Conservation (phyloP, 2,113 vertebrate species). For the Notothenia rossii region DNA sequence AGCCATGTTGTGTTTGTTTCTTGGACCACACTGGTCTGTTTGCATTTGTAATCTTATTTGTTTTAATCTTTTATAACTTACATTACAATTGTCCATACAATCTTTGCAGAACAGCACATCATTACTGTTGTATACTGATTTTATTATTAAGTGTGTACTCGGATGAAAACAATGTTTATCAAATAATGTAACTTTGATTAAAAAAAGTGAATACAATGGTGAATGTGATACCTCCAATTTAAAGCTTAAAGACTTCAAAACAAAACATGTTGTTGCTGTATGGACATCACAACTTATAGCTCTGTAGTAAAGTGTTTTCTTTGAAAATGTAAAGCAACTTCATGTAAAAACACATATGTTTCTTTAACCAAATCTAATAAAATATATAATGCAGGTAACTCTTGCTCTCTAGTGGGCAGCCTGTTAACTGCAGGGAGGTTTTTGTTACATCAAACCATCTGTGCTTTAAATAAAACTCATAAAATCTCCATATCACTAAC, state of each 20-base stretch:
- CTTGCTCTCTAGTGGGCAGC: conserved; percentile 38
- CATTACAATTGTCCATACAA: not conserved
- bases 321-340: not conserved
- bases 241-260: not conserved
- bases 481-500: not conserved
- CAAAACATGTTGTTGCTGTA: not conserved
- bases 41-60: not conserved
- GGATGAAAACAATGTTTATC: not conserved
- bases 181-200: not conserved
- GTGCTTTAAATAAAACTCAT: conserved; percentile 24
- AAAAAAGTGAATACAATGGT: not conserved
- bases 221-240: too few relatives aligned
- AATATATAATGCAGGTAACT: not conserved
- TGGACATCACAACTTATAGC: not conserved
- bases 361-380: not conserved
- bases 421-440: conserved; percentile 4
- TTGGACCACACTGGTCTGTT: not conserved
- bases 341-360: not conserved
- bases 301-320: not conserved
- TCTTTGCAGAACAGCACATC: not conserved
- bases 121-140: not conserved
- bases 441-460: not conserved
- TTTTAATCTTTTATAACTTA: not conserved
- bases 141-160: not conserved
- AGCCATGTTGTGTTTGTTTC: not conserved